Evolutionary conservation across 2,113 vertebrate genomes (phyloP), one percentile per base, ranked within the genome.

Genomic region (Sinocyclocheilus anophthalmus): DNA sequence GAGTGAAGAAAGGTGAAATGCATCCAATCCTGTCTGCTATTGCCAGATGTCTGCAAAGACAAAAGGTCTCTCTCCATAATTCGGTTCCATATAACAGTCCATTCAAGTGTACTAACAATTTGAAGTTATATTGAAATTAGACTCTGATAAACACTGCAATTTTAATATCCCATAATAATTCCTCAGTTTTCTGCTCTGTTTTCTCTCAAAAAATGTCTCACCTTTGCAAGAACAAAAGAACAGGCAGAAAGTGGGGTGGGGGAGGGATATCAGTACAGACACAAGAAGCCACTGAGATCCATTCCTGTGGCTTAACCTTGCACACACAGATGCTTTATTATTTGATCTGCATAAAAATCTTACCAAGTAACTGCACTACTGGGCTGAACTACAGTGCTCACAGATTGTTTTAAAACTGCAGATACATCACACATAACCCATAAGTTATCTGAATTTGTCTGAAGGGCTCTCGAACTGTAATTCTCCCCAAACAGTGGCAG

Each of bases 191-290:
- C 61, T 33, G 48, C 48, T 77, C 16, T 53, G n/a, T 69, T 69
- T 69, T 82, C 39, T 48, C 42, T 33, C 12, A 65, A 13, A 81
- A 81, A n/a, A 81, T 26, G 12, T 81, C 78, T 82, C 80, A 69
- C 80, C 80, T 82, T 33, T 67, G 45, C 26, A 22, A 83, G 81
- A 83, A 72, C 65, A 70, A 83, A 37, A 76, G 73, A 76, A 76
- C n/a, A 81, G 79, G 20, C 14, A 26, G 79, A 81, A 65, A 70
- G 59, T 48, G 57, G 20, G 20, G 61, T 24, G 81, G 81, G 81
- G 81, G 65, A n/a, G 65, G 81, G 81, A 18, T 26, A 83, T 50
- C 42, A 67, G 20, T 22, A 81, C 30, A 61, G 33, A 81, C n/a
- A 26, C n/a, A 30, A 67, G 42, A 81, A 30, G 7, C 61, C 79